Base-by-base conservation (phyloP, 2,113 vertebrate species). In the Poecilia latipinna region DNA sequence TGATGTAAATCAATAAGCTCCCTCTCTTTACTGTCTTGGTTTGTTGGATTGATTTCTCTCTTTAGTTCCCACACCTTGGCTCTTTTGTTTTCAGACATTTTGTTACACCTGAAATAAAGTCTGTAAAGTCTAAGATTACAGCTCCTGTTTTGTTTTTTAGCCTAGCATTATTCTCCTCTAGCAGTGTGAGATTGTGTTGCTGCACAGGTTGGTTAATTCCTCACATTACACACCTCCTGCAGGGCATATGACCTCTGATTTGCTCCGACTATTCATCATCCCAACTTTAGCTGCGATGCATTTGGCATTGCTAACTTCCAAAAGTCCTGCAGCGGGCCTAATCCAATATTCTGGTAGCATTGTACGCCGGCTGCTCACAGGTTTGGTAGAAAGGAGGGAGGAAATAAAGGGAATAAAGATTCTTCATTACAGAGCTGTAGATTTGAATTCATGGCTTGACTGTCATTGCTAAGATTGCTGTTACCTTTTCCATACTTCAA, bases 201-300 rank as follows among this genome's bases (percentile, higher is more conserved):
- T 82, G 73, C 13, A 4, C 70, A 66, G 48, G 67, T 82, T 78
- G 83, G 87, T 82, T 87, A 61, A 81, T 78, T 72, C 79, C 65
- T 74, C 70, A 76, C 24, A 68, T 87, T 84, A 85, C 60, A 68
- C 35, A 0, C 63, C 72, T 68, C 84, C 81, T 37, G 62, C 75
- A 32, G 80, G 65, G 88, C 73, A 35, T 73, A 77, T 83, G 77
- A 84, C 80, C 88, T 84, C 85, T 44, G 79, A 81, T 88, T 78
- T 84, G 85, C 78, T 88, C 84, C 15, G 4, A 48, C 81, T 87
- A 78, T 88, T 89, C 76, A 62, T 61, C 44, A n/a, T 74, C 82
- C 51, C 63, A 67, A 78, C 75, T 79, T 88, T 63, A 44, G 17
- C 73, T 2, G 71, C 71, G 80, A 77, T 80, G 77, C 61, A 78